Percentiles rank a stretch among this genome's conserved stretches.
These are phyloP conservation scores for Columba guinea DNA, from an alignment of 2,797 vertebrate species.

Conservation along the genomic window DNA sequence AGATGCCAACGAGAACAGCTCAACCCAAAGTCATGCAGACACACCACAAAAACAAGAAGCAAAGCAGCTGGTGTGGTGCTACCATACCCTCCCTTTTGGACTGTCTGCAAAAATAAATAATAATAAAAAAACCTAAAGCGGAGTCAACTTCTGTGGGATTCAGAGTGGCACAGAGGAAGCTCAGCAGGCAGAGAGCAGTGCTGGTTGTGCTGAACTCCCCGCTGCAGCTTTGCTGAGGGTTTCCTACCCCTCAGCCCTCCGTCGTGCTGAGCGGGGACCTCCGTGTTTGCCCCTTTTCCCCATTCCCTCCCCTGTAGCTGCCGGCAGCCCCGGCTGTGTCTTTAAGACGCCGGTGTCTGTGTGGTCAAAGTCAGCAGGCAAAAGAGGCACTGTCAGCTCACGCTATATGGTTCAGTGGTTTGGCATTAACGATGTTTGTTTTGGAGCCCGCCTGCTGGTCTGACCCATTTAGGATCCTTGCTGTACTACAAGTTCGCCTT, in stretches of 20 bases:
- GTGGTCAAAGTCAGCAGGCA: slow-evolving; percentile 51
- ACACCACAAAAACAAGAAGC: not conserved
- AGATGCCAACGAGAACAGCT: slow-evolving; percentile 22
- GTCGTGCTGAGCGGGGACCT: fast-evolving
- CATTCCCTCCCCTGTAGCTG: not conserved
- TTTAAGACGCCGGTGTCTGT: slow-evolving; percentile 6
- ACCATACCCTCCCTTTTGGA: not conserved
- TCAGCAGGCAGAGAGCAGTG: not conserved
- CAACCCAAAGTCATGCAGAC: not conserved
- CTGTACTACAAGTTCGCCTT: not conserved
- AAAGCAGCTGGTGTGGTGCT: not conserved
- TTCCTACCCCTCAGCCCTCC: not conserved
- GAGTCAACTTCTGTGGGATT: not conserved
- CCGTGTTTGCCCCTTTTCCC: not conserved
- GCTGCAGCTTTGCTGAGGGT: fast-evolving
- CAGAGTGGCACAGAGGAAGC: not conserved
- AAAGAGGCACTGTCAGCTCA: slow-evolving; percentile 44
- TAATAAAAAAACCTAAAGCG: not conserved
- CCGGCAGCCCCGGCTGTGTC: not conserved
- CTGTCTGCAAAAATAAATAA: not conserved
- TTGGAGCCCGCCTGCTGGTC: slow-evolving; percentile 50
- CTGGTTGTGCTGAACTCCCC: not conserved
- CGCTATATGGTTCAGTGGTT: slow-evolving; percentile 59
- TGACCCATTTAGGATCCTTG: slow-evolving; percentile 67
- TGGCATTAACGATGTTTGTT: slow-evolving; percentile 54